phyloP scores from a whole-genome alignment of 1,140 invertebrate genomes.

The Charaxes varanes region DNA sequence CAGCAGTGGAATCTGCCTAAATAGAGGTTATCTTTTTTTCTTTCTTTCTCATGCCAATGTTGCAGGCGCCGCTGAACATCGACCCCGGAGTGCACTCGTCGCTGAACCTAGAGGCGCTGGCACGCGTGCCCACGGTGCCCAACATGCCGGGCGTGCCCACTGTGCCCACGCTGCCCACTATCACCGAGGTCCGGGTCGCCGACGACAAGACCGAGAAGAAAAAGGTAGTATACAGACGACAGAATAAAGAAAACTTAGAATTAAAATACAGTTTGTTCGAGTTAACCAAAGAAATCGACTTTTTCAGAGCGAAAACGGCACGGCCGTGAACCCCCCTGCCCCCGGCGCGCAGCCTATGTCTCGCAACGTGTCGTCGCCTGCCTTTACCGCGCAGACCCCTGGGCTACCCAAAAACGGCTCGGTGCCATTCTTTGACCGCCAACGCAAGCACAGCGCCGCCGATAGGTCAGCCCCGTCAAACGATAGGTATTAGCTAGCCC shows the following conservation, averaged over 20 bases:
- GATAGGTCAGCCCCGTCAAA: slow-evolving; percentile 76
- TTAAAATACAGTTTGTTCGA: neutral
- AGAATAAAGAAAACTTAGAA: neutral
- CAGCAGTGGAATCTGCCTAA: no score
- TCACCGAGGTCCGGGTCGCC: slow-evolving; percentile 86
- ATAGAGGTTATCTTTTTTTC: no score
- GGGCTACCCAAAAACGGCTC: slow-evolving; percentile 90
- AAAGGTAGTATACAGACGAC: slow-evolving; percentile 29
- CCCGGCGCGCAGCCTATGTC: slow-evolving; percentile 75
- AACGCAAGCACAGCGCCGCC: slow-evolving; percentile 85
- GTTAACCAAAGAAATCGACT: neutral
- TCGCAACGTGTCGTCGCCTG: slow-evolving; percentile 88
- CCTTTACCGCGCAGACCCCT: slow-evolving; percentile 86
- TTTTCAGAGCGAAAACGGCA: slow-evolving; percentile 53
- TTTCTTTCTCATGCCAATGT: no score
- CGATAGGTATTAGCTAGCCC: slow-evolving; percentile 29
- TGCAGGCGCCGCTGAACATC: slow-evolving; percentile 83
- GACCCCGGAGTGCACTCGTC: slow-evolving; percentile 96
- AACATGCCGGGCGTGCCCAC: slow-evolving; percentile 75
- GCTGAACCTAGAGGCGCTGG: slow-evolving; percentile 88
- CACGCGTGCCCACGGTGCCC: slow-evolving; percentile 81
- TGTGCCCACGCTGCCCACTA: slow-evolving; percentile 89
- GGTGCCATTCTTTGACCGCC: slow-evolving; percentile 89
- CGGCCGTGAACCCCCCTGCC: slow-evolving; percentile 32
- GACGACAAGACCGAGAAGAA: slow-evolving; percentile 73